Evolutionary conservation across 2,113 vertebrate genomes (phyloP).

Genomic region (Pseudolaguvia tuberculata): DNA sequence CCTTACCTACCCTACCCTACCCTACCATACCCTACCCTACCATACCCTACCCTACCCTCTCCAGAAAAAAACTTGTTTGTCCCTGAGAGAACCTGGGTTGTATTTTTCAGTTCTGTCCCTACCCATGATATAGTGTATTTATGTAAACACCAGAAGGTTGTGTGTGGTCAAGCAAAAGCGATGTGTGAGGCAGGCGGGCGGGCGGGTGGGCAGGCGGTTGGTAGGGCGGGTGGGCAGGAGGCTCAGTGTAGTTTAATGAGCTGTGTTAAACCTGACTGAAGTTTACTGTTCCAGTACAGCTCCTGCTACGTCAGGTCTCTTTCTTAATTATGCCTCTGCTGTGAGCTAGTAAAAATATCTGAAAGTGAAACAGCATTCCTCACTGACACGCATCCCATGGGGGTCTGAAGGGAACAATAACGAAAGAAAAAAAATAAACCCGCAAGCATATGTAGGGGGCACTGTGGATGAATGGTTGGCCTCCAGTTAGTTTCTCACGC

Average conservation of each 20-base stretch:
- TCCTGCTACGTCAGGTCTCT: neutral
- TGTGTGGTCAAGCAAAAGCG: constrained; percentile 34
- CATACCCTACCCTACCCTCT: no score
- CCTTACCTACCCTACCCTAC: no score
- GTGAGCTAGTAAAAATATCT: constrained; percentile 33
- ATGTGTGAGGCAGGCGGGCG: neutral
- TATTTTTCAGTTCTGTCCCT: constrained; percentile 30
- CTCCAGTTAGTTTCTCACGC: no score
- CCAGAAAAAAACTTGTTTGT: constrained; percentile 13
- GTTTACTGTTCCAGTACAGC: neutral
- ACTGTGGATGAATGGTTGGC: no score
- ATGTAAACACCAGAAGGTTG: constrained; percentile 42
- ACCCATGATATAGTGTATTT: constrained; percentile 46
- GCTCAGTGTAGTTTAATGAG: constrained; percentile 33
- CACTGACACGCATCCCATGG: constrained; percentile 51
- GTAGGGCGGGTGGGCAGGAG: neutral
- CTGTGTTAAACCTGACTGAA: constrained; percentile 1
- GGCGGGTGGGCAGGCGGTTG: neutral
- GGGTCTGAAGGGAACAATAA: constrained; percentile 63
- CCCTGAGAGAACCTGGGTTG: constrained; percentile 37
- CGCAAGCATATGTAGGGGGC: no score
- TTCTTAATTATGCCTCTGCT: constrained; percentile 43
- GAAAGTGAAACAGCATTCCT: constrained; percentile 47
- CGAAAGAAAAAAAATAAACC: constrained; percentile 26
- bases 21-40: no score